Conservation (phyloP, 2,888 invertebrate species). For the Thysanoteuthis rhombus region DNA sequence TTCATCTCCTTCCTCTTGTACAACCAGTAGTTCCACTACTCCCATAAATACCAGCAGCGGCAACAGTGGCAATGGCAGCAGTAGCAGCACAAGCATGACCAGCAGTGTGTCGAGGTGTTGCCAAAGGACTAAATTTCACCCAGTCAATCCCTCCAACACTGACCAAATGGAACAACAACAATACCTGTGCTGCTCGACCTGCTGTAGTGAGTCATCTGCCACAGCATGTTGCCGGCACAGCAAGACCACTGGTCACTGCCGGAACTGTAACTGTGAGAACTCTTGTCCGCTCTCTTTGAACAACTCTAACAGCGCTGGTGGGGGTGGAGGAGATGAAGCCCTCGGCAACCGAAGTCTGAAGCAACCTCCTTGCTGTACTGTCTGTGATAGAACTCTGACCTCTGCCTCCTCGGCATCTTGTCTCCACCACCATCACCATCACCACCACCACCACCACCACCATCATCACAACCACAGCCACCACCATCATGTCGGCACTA, state of each 20-base stretch:
- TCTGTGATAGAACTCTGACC: slow-evolving; percentile 30
- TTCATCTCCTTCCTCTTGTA: not conserved
- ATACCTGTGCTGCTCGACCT: slow-evolving; percentile 22
- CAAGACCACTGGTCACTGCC: slow-evolving; percentile 21
- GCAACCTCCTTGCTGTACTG: slow-evolving; percentile 16
- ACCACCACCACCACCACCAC: slow-evolving; percentile 16
- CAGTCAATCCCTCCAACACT: slow-evolving; percentile 29
- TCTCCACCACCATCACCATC: slow-evolving; percentile 1
- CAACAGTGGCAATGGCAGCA: not conserved
- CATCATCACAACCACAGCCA: not conserved
- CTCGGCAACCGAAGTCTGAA: not conserved
- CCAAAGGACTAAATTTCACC: slow-evolving; percentile 22
- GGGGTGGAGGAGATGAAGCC: not conserved
- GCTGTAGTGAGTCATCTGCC: slow-evolving; percentile 1
- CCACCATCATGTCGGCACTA: slow-evolving; percentile 27
- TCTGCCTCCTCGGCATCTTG: slow-evolving; percentile 1
- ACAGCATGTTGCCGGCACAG: slow-evolving; percentile 26
- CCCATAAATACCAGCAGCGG: too few species aligned
- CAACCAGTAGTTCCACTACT: not conserved
- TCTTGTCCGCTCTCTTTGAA: slow-evolving; percentile 18
- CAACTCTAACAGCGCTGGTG: not conserved
- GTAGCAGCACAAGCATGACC: not conserved
- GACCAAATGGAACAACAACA: slow-evolving; percentile 20
- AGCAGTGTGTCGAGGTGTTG: slow-evolving; percentile 19
- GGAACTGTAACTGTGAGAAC: slow-evolving; percentile 29